These are phyloP conservation scores for Periphyllus acericola DNA, from an alignment of 2,888 invertebrate species.

Conservation along the genomic window DNA sequence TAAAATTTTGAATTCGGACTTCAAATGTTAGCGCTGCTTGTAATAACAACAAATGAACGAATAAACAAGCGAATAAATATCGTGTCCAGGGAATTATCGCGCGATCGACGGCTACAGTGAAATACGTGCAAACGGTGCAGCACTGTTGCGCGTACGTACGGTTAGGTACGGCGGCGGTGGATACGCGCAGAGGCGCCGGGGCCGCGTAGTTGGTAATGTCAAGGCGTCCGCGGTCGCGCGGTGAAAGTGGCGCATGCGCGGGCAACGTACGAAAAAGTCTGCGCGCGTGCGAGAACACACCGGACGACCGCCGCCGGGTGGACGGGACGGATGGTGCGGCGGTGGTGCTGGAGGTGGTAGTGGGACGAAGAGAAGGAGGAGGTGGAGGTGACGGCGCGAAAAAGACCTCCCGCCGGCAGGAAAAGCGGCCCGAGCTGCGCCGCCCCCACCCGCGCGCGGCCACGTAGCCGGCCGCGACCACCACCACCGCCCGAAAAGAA, in stretches of 20 bases:
- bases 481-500: background rate
- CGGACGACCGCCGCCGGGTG: background rate
- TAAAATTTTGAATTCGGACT: too few species aligned
- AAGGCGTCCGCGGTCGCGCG: background rate
- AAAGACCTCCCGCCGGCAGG: slow-evolving; percentile 28
- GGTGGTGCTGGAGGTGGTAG: background rate
- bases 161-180: too few species aligned
- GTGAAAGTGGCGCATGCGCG: background rate
- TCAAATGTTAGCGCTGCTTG: too few species aligned
- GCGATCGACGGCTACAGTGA: too few species aligned
- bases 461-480: background rate
- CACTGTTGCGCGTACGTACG: too few species aligned
- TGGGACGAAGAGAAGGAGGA: background rate
- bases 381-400: background rate
- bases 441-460: background rate
- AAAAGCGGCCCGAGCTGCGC: background rate
- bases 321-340: background rate
- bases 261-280: background rate
- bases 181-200: background rate
- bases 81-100: too few species aligned
- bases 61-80: too few species aligned
- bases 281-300: too few species aligned
- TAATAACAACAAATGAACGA: too few species aligned
- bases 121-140: too few species aligned
- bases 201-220: background rate